Percentiles rank a stretch among this genome's conserved stretches.
Evolutionary conservation across 2,888 invertebrate genomes (phyloP).

Genomic region (Omphaloscelis lunosa): DNA sequence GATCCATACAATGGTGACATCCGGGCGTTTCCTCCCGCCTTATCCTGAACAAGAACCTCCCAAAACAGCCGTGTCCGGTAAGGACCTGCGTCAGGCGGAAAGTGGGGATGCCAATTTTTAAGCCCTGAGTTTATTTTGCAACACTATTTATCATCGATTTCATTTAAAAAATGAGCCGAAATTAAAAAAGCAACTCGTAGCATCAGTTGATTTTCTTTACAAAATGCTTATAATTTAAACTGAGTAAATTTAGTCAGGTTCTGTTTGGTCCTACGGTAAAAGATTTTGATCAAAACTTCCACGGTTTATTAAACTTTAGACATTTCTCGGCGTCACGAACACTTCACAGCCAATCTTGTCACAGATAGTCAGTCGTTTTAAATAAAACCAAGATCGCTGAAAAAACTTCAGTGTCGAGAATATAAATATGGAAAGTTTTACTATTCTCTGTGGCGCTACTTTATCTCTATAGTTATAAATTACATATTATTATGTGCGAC

Average conservation of each 20-base stretch:
- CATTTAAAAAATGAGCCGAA: background rate
- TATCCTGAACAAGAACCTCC: no score
- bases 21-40: no score
- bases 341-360: conserved; percentile 16
- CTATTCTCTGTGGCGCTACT: background rate
- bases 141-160: background rate
- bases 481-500: no score
- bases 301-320: conserved; percentile 23
- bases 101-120: no score
- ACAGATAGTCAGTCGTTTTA: conserved; percentile 11
- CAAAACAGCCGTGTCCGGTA: no score
- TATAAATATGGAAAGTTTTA: conserved; percentile 3
- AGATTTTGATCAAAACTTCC: conserved; percentile 44
- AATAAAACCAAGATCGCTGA: background rate
- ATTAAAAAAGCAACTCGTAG: background rate
- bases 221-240: background rate
- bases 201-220: background rate
- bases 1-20: no score
- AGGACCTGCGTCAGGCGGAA: no score
- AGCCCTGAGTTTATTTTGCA: background rate
- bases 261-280: background rate
- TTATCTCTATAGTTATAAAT: no score
- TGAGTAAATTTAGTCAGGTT: background rate
- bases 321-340: conserved; percentile 10
- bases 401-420: background rate